Evolutionary conservation across 2,888 invertebrate species (phyloP).

Genomic region (Diabrotica balteata): DNA sequence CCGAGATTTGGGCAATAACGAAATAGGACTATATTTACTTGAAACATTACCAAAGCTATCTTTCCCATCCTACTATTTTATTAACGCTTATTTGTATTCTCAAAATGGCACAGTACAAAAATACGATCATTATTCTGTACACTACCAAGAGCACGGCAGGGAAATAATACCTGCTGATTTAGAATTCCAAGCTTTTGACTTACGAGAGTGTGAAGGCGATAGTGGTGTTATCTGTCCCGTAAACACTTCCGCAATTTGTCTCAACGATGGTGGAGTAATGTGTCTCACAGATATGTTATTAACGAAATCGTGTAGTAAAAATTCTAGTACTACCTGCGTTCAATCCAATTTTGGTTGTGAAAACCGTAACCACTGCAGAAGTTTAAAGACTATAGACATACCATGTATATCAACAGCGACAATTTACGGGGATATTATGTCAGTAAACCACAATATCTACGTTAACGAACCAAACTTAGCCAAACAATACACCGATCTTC

Average conservation of each 20-base stretch:
- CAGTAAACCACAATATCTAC: constrained; percentile 17
- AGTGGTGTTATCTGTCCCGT: constrained; percentile 22
- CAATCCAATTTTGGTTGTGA: constrained; percentile 10
- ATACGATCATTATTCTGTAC: constrained; percentile 27
- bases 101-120: constrained; percentile 18
- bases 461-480: not conserved
- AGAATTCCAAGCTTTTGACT: constrained; percentile 18
- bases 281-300: constrained; percentile 23
- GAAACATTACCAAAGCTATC: constrained; percentile 1
- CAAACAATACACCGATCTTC: constrained; percentile 18
- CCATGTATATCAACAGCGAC: constrained; percentile 23
- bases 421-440: constrained; percentile 22
- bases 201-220: constrained; percentile 22
- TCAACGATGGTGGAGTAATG: constrained; percentile 27
- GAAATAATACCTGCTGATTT: constrained; percentile 22
- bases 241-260: constrained; percentile 23
- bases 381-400: constrained; percentile 9
- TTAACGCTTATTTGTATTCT: constrained; percentile 17
- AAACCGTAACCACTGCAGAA: constrained; percentile 2
- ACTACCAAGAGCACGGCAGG: constrained; percentile 17
- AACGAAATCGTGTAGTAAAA: constrained; percentile 11
- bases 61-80: constrained; percentile 21
- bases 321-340: constrained; percentile 11
- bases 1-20: constrained; percentile 9
- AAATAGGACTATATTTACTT: constrained; percentile 13